A percentile compares a stretch with the other conserved stretches of the same genome.
Evolutionary conservation across 1,140 invertebrate species (phyloP).

Genomic region (Helicorthomorpha holstii): DNA sequence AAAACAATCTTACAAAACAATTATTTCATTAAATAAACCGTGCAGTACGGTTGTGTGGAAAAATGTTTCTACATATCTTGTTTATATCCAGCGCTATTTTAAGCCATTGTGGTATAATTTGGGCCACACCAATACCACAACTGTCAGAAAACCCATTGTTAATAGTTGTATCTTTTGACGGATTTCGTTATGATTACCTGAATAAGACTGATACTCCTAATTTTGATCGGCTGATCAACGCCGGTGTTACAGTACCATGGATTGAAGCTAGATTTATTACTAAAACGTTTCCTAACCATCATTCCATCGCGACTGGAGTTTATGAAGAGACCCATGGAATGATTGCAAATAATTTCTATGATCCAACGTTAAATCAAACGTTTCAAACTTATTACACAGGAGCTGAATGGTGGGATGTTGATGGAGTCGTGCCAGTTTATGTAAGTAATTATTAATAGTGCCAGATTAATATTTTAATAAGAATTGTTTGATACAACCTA

Average conservation of each 20-base stretch:
- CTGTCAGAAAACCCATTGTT: constrained; percentile 6
- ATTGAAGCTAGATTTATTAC: constrained; percentile 16
- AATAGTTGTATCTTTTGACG: constrained; percentile 19
- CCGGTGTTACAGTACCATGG: constrained; percentile 11
- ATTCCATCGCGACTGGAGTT: constrained; percentile 23
- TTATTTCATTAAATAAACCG: no score
- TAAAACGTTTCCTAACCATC: constrained; percentile 24
- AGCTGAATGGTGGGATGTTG: constrained; percentile 16
- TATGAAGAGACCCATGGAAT: constrained; percentile 35
- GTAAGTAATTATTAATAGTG: constrained; percentile 11
- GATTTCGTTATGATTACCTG: constrained; percentile 19
- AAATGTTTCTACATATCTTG: no score
- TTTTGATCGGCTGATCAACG: constrained; percentile 8
- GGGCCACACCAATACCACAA: background rate
- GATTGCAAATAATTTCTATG: constrained; percentile 18
- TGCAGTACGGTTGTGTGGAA: no score
- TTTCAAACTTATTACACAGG: constrained; percentile 9
- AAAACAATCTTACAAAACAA: no score
- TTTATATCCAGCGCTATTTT: no score
- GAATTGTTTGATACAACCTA: no score
- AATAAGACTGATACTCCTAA: constrained; percentile 12
- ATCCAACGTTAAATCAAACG: constrained; percentile 13
- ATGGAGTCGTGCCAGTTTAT: constrained; percentile 14
- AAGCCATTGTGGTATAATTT: no score
- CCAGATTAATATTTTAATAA: no score